phyloP scores from a whole-genome alignment of 2,113 vertebrate species.

The Cyrtonyx montezumae region DNA sequence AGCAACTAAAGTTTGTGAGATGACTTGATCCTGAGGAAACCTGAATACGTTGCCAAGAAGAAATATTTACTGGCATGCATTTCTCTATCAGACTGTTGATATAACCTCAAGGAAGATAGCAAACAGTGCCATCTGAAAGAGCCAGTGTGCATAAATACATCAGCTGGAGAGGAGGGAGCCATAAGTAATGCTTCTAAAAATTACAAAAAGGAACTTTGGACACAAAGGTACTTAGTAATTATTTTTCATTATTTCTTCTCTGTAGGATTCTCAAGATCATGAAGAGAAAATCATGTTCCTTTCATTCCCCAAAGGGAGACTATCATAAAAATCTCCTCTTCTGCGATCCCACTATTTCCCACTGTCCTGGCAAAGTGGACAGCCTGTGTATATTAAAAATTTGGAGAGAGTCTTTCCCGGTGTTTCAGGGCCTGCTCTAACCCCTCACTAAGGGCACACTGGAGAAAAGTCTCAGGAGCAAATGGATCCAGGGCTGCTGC shows the following conservation, averaged over 20 bases:
- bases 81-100: conserved; percentile 2
- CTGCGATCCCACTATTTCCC: neutral
- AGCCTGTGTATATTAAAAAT: neutral
- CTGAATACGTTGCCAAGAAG: neutral
- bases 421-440: neutral
- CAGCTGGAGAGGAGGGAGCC: neutral
- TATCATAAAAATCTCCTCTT: neutral
- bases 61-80: neutral
- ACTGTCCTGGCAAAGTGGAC: neutral
- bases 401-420: neutral
- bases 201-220: neutral
- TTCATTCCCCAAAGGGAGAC: neutral
- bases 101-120: neutral
- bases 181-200: conserved; percentile 9
- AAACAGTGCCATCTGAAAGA: conserved; percentile 12
- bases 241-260: neutral
- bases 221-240: neutral
- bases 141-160: neutral
- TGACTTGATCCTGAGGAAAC: conserved; percentile 7
- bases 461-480: neutral
- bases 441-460: accelerated
- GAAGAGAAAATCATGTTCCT: neutral
- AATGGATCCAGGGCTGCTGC: neutral
- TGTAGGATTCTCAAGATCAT: neutral
- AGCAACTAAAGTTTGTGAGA: neutral